phyloP scores from a whole-genome alignment of 1,140 invertebrate genomes.

The Zaprionus africanus region DNA sequence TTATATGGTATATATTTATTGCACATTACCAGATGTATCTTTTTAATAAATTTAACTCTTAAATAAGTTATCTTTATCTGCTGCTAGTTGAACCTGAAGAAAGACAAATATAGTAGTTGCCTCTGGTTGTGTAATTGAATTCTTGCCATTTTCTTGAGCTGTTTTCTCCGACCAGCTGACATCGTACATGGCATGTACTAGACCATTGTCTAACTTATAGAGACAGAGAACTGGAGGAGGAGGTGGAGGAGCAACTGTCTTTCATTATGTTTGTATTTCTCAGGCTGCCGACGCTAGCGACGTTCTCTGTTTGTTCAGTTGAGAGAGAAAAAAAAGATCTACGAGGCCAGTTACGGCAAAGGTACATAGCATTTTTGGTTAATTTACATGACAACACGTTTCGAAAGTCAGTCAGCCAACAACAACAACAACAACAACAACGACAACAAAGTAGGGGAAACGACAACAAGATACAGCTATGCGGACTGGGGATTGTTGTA shows the following conservation, averaged over 20 bases:
- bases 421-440: constrained; percentile 16
- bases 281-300: constrained; percentile 35
- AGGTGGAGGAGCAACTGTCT: constrained; percentile 2
- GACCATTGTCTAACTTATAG: constrained; percentile 6
- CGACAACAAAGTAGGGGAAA: constrained; percentile 12
- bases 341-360: constrained; percentile 43
- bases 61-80: neutral
- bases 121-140: constrained; percentile 2
- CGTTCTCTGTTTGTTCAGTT: constrained; percentile 54
- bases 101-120: neutral
- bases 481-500: constrained; percentile 39
- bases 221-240: neutral
- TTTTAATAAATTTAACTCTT: too few species aligned
- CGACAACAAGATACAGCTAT: constrained; percentile 46
- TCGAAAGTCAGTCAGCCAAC: constrained; percentile 71
- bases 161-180: neutral
- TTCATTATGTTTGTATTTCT: constrained; percentile 72
- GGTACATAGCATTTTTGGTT: constrained; percentile 67
- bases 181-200: neutral
- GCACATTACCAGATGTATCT: too few species aligned
- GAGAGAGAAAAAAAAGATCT: neutral
- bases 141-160: constrained; percentile 2
- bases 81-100: too few species aligned
- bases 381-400: constrained; percentile 83
- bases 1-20: too few species aligned